Base-by-base conservation (phyloP, 1,140 invertebrate genomes). In the Calycopis cecrops region DNA sequence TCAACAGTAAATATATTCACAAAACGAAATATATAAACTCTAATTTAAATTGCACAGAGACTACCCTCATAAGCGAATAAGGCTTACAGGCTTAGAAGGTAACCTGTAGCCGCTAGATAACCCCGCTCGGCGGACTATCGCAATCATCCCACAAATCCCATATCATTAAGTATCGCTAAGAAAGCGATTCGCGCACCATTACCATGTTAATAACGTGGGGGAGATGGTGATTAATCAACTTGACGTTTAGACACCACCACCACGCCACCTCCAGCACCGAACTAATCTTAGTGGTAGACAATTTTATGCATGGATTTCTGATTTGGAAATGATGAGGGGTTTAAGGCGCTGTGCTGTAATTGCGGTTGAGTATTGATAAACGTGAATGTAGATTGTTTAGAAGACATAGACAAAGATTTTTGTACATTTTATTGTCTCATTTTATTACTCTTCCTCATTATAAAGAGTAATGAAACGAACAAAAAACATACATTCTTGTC, bases 101-200 rank as follows among this genome's bases (percentile, higher is more conserved):
- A 59, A 78, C 71, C 81, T 83, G 82, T 71, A 67, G 47, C 47
- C 60, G 48, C 55, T 48, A 72, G 82, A 85, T 85, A 85, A 73
- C 65, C 61, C 69, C 63, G 67, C 50, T 55, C 54, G 57, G 63
- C 53, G 57, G 58, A 67, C 59, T 59, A 59, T 65, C 74, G 66
- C 76, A 81, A 79, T 85, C 82, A 83, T 79, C 69, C 83, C 75
- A 60, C 78, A 86, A 86, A 85, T 83, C 81, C 79, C 63, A 67
- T 70, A 82, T 79, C 81, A 87, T 85, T 87, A 87, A 87, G 81
- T 84, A 80, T 80, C 71, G 83, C 79, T 85, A 86, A 85, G 83
- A 86, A 85, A 86, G 75, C 79, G 78, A 80, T 85, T 77, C 78
- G 74, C 71, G 72, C 71, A 71, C 74, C 79, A 85, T 85, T 85